Evolutionary conservation across 2,797 vertebrate species (phyloP), one percentile per base, ranked within the genome.

Genomic region (Malurus splendens): DNA sequence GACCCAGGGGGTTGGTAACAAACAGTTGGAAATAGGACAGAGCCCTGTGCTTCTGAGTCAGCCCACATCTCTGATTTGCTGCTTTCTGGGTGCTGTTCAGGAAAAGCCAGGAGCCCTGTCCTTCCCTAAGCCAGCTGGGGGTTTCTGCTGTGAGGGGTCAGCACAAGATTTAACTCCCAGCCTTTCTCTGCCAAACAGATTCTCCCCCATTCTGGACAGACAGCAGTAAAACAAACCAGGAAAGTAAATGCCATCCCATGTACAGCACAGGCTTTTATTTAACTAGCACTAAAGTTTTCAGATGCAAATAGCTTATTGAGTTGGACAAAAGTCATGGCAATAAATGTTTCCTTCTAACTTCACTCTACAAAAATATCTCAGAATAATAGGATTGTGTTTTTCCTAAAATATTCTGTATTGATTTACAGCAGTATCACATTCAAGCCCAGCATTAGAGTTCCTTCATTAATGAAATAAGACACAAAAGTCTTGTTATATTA

Each of bases 381-480:
- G 56, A 86, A 73, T 90, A 95, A 93, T 74, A 90, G 78, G 67
- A 87, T 79, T 90, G 59, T 5, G 6, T 91, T 84, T 93, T 83
- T 79, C 92, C 73, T 68, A 80, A 95, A 94, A 89, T 95, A 81
- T 87, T 87, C 48, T 48, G 71, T 89, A 90, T 83, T 92, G 93
- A 90, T 95, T 95, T 94, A 84, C 78, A 90, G 81, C 90, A 92
- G 95, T 77, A 93, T 92, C 87, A 52, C 73, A 86, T 90, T 93
- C 91, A 86, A 92, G 61, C 54, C 57, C 47, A 68, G 67, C 57
- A 64, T 76, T 94, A 68, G 41, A 73, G 30, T 54, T 83, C 72
- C 75, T 73, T 92, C 73, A 86, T 95, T 94, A 95, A 95, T 93
- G 92, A 82, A 90, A 92, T 92, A 65, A 90, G 92, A 93, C 55